Evolutionary conservation across 2,113 vertebrate species (phyloP).

Genomic region (Callospermophilus lateralis): DNA sequence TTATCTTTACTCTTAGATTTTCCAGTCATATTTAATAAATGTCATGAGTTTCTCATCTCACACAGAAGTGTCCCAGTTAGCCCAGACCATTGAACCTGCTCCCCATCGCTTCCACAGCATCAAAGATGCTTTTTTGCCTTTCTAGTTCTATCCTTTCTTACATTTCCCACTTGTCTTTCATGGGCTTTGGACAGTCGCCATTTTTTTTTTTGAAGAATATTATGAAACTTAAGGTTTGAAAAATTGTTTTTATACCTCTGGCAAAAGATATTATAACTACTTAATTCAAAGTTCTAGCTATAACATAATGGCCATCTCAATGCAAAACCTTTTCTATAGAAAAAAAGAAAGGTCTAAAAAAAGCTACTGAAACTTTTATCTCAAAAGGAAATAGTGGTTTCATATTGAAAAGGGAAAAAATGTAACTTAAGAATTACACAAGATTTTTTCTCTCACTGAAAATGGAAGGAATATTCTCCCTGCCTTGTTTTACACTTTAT

Average conservation of each 20-base stretch:
- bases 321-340: neutral
- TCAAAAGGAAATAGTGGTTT: slow-evolving; percentile 7
- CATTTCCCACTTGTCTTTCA: neutral
- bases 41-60: neutral
- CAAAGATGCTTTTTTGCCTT: neutral
- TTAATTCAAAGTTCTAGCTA: neutral
- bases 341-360: neutral
- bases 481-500: neutral
- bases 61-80: neutral
- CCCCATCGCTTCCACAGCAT: neutral
- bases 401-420: neutral
- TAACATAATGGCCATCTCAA: neutral
- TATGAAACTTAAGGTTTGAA: neutral
- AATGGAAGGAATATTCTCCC: neutral
- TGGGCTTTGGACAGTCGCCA: neutral
- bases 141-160: neutral
- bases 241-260: neutral
- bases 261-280: neutral
- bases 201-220: neutral
- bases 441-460: neutral
- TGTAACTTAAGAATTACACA: neutral
- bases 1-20: neutral
- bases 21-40: neutral
- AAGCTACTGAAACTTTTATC: neutral
- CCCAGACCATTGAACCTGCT: neutral